Percentiles rank a stretch among this genome's conserved stretches.
These are phyloP conservation scores for Mus pahari DNA, from an alignment of 2,113 vertebrate genomes.

Conservation along the genomic window DNA sequence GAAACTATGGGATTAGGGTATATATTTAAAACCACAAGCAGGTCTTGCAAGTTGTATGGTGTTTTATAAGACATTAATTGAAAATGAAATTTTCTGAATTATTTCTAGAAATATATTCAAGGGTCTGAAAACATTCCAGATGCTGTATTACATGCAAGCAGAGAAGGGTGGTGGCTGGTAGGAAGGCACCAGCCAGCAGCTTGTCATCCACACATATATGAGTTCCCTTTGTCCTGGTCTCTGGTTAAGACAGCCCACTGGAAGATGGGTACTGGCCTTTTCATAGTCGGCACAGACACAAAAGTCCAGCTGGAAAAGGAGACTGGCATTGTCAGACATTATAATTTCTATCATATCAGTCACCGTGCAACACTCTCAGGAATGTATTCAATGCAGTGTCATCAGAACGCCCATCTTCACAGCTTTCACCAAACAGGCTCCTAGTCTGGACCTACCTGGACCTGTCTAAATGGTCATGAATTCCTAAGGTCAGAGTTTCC, in stretches of 20 bases:
- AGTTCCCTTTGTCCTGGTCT: background rate
- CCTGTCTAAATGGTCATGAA: background rate
- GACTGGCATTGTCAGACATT: fast-evolving
- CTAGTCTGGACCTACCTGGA: background rate
- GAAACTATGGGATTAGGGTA: background rate
- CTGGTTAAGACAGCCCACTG: background rate
- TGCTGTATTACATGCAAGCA: too few relatives aligned
- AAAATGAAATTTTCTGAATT: background rate
- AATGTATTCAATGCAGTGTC: background rate
- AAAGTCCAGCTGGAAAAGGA: background rate
- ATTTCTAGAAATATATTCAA: background rate
- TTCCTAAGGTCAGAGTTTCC: background rate
- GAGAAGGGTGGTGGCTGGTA: background rate
- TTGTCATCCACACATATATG: background rate
- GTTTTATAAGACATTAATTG: background rate
- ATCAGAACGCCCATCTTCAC: background rate
- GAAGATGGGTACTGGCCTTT: background rate
- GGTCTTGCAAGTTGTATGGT: background rate
- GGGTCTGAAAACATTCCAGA: background rate
- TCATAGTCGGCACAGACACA: background rate
- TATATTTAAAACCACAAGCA: conserved; percentile 45
- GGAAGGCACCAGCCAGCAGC: background rate
- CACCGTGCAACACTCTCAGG: background rate
- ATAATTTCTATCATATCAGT: background rate
- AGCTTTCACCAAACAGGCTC: background rate